These are phyloP conservation scores for Lophotis ruficrista DNA, from an alignment of 2,113 vertebrate genomes.

Conservation along the genomic window DNA sequence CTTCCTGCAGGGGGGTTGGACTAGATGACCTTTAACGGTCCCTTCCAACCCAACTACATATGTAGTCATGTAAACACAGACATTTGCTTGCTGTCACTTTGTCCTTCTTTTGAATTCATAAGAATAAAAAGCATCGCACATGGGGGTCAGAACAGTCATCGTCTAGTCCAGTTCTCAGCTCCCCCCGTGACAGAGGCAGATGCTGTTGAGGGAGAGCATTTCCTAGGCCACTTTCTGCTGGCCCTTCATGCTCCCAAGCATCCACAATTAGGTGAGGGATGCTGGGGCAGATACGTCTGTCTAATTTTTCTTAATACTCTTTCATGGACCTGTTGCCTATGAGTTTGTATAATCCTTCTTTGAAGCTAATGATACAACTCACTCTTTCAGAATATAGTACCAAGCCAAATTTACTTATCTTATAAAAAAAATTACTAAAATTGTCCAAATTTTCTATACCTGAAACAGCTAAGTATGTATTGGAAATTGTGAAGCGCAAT, in stretches of 20 bases:
- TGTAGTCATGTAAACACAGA: no score
- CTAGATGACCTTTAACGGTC: no score
- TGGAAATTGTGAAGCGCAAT: not conserved
- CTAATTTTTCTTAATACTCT: no score
- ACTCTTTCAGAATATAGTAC: not conserved
- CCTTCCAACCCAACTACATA: no score
- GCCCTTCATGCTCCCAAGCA: not conserved
- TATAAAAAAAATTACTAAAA: not conserved
- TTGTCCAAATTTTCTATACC: not conserved
- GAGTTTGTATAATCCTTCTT: not conserved
- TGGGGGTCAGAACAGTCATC: not conserved
- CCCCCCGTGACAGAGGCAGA: not conserved
- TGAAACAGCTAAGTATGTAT: not conserved
- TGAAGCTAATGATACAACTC: not conserved
- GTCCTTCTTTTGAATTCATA: not conserved
- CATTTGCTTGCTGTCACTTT: not conserved
- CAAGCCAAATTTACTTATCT: not conserved
- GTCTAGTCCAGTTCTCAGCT: not conserved
- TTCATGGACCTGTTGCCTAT: not conserved
- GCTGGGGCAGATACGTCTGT: fast-evolving
- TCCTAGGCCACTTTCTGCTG: not conserved
- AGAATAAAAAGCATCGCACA: not conserved
- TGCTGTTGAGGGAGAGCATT: not conserved
- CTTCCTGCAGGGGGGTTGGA: no score
- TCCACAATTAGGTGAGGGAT: not conserved